phyloP scores from a whole-genome alignment of 2,113 vertebrate genomes.

The Ciconia maguari region DNA sequence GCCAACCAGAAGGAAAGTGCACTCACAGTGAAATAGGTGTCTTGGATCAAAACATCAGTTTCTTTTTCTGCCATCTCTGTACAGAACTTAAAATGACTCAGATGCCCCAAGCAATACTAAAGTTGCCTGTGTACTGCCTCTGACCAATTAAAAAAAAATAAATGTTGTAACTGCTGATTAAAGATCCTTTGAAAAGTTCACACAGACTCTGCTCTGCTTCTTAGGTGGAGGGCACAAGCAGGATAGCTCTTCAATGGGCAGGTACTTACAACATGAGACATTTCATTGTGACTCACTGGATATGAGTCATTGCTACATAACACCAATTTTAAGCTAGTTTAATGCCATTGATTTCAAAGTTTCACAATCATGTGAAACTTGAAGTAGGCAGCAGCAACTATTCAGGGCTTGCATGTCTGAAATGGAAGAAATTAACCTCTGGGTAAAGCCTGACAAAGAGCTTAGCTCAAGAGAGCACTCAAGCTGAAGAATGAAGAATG shows the following conservation, averaged over 20 bases:
- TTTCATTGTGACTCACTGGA: conserved; percentile 43
- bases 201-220: not conserved
- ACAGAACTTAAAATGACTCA: not conserved
- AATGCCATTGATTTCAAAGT: conserved; percentile 27
- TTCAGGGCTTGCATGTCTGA: not conserved
- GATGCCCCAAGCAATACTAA: not conserved
- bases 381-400: not conserved
- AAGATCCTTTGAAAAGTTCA: conserved; percentile 3
- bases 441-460: not conserved
- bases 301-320: conserved; percentile 29
- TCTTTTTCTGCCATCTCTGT: not conserved
- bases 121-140: not conserved
- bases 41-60: not conserved
- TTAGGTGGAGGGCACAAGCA: not conserved
- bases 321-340: not conserved
- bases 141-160: not conserved
- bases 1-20: not conserved
- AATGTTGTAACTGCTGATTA: not conserved
- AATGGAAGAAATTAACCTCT: not conserved
- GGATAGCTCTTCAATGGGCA: not conserved
- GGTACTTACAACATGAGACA: conserved; percentile 4
- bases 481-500: not conserved
- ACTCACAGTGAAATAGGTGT: not conserved
- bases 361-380: not conserved
- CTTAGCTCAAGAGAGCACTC: not conserved